A percentile compares a stretch with the other conserved stretches of the same genome.
Evolutionary conservation across 2,797 vertebrate genomes (phyloP).

Genomic region (Chiroxiphia lanceolata): DNA sequence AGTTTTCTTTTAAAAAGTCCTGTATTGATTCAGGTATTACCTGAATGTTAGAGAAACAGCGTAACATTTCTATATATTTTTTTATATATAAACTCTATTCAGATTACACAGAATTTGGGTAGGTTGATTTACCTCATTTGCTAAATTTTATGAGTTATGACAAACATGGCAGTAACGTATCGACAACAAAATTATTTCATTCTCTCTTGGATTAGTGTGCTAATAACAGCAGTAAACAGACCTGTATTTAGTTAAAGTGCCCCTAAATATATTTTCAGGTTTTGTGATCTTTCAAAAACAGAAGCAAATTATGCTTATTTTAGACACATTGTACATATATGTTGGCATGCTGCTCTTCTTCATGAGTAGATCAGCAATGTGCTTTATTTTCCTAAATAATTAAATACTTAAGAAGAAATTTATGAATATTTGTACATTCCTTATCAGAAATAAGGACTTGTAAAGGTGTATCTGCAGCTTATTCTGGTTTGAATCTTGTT

Average conservation of each 20-base stretch:
- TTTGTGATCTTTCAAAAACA: neutral
- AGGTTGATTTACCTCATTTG: neutral
- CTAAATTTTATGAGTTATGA: neutral
- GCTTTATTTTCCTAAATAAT: neutral
- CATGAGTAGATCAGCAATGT: neutral
- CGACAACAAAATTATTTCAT: neutral
- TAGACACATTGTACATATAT: neutral
- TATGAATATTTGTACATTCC: neutral
- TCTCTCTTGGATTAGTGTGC: neutral
- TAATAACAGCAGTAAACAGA: neutral
- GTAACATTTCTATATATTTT: neutral
- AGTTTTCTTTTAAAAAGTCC: neutral
- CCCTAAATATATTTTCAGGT: neutral
- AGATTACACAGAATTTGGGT: neutral
- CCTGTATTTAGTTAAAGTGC: neutral
- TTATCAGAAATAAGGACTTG: neutral
- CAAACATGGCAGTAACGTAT: neutral
- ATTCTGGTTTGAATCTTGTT: neutral
- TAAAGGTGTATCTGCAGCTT: neutral
- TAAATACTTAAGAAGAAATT: neutral
- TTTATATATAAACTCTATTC: neutral
- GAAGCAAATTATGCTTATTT: neutral
- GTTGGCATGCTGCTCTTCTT: neutral
- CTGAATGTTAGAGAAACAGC: neutral
- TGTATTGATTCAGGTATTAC: neutral